Conservation (phyloP, 2,797 vertebrate species). For the Spinibarbus caldwelli region DNA sequence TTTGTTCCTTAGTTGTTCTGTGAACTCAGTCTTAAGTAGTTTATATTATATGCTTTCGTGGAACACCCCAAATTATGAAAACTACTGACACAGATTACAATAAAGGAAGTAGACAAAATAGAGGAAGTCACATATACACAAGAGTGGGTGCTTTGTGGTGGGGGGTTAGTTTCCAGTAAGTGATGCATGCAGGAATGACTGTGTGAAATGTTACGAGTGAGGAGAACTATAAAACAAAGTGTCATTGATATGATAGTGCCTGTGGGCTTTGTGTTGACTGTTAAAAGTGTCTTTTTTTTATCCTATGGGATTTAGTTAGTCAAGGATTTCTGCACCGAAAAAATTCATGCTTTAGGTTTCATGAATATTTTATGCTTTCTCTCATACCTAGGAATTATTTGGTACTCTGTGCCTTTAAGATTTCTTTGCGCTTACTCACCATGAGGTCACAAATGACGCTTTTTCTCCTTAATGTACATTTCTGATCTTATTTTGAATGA, state of each 20-base stretch:
- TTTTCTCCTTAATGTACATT: background rate
- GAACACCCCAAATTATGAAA: background rate
- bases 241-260: background rate
- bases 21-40: background rate
- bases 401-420: background rate
- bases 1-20: background rate
- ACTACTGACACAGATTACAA: background rate
- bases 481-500: background rate
- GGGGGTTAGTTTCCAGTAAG: slow-evolving; percentile 54
- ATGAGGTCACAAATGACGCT: background rate
- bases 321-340: background rate
- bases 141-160: background rate
- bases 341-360: background rate
- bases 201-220: slow-evolving; percentile 25
- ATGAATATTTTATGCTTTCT: background rate
- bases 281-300: background rate
- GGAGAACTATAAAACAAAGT: slow-evolving; percentile 39
- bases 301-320: too few species aligned
- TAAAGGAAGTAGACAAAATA: slow-evolving; percentile 47
- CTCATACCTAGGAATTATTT: background rate
- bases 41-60: background rate
- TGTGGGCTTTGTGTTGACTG: background rate
- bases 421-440: background rate
- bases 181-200: slow-evolving; percentile 33
- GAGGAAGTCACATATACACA: slow-evolving; percentile 32